Evolutionary conservation across 2,888 invertebrate genomes (phyloP).

Genomic region (Pheosia tremula): DNA sequence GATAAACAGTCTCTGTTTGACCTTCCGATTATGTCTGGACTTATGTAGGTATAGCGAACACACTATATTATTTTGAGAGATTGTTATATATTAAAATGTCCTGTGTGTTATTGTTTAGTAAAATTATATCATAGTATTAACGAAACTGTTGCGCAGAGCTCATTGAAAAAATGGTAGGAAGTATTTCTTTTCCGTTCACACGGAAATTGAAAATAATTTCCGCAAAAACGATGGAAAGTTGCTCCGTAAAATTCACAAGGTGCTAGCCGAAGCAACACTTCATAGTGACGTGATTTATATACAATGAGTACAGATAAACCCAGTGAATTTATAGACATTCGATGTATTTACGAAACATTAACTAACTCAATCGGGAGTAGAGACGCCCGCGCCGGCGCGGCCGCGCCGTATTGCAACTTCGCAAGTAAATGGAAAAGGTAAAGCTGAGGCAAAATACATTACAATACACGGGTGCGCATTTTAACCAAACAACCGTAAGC

Average conservation of each 20-base stretch:
- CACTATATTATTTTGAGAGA: not conserved
- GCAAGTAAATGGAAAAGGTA: conserved; percentile 2
- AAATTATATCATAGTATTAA: too few species aligned
- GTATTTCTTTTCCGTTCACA: too few species aligned
- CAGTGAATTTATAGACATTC: conserved; percentile 5
- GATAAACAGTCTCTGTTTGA: conserved; percentile 4
- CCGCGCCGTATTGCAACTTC: too few species aligned
- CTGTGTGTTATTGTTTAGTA: too few species aligned
- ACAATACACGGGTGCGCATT: not conserved
- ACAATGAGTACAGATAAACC: conserved; percentile 9
- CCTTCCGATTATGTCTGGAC: conserved; percentile 1
- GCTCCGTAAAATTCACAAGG: too few species aligned
- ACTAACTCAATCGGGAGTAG: conserved; percentile 5
- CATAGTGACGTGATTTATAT: conserved; percentile 20
- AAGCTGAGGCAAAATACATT: not conserved
- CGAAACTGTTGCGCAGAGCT: too few species aligned
- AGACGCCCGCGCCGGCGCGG: too few species aligned
- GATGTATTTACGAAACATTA: conserved; percentile 6
- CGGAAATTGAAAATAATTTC: too few species aligned
- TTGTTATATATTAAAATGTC: not conserved
- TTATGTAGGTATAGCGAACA: not conserved
- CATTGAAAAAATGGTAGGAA: too few species aligned
- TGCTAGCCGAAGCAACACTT: conserved; percentile 9
- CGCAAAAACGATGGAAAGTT: too few species aligned
- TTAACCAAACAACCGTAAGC: conserved; percentile 4